Conservation (phyloP, 2,797 vertebrate genomes). For the Octomys mimax region DNA sequence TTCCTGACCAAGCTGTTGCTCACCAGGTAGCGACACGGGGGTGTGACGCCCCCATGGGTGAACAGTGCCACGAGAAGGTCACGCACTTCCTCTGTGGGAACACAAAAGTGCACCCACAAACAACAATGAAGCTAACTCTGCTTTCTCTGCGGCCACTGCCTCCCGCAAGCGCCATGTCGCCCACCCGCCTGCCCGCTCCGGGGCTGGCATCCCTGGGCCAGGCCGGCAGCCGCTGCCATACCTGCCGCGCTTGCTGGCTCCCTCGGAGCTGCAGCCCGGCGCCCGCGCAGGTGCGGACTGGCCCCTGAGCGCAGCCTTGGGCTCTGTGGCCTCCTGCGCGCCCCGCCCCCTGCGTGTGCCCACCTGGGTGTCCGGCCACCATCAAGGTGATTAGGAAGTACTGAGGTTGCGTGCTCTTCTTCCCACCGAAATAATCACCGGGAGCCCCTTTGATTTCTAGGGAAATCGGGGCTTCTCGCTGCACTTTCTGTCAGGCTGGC, state of each 20-base stretch:
- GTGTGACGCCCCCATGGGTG: background rate
- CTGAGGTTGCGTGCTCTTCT: conserved; percentile 57
- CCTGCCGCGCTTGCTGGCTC: background rate
- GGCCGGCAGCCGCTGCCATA: accelerated
- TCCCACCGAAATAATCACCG: conserved; percentile 80
- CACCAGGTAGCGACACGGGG: background rate
- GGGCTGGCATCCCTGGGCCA: background rate
- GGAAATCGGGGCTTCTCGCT: conserved; percentile 91
- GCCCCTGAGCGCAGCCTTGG: conserved; percentile 41
- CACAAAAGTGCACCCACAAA: accelerated
- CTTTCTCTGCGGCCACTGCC: background rate
- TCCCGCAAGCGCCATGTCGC: accelerated
- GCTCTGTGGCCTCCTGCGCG: conserved; percentile 63
- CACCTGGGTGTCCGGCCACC: conserved; percentile 72
- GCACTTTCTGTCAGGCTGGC: conserved; percentile 89
- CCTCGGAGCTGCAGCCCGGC: background rate
- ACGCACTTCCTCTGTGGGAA: background rate
- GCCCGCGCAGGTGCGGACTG: background rate
- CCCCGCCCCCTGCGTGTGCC: conserved; percentile 16
- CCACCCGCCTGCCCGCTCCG: too few relatives aligned
- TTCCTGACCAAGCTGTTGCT: accelerated
- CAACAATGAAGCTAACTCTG: background rate
- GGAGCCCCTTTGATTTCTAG: conserved; percentile 91
- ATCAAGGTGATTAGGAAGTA: conserved; percentile 74
- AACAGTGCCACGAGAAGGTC: background rate